Conservation (phyloP, 2,888 invertebrate species). For the Hemistola chrysoprasaria region DNA sequence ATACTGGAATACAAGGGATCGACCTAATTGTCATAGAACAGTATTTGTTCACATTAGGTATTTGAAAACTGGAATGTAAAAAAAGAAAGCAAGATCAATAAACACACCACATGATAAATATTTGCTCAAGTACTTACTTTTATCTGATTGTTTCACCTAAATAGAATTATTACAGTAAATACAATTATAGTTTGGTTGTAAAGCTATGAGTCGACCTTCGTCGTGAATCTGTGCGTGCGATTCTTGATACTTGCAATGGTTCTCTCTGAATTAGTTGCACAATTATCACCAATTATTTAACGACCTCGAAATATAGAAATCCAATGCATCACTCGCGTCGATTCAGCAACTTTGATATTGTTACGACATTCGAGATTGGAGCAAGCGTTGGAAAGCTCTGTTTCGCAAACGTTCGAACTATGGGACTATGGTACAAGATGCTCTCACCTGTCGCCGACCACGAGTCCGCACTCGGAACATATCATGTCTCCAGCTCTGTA, state of each 20-base stretch:
- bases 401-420: constrained; percentile 48
- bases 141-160: not conserved
- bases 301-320: constrained; percentile 51
- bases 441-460: constrained; percentile 97
- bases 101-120: no score
- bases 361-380: constrained; percentile 38
- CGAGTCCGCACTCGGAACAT: constrained; percentile 99
- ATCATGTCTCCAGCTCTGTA: constrained; percentile 99
- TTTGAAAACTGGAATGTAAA: no score
- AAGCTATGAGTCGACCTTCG: constrained; percentile 25
- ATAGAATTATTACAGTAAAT: constrained; percentile 8
- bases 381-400: constrained; percentile 43
- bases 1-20: no score
- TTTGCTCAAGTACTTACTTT: no score
- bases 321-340: constrained; percentile 43
- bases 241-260: constrained; percentile 30
- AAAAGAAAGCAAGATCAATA: no score
- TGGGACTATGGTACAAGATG: constrained; percentile 34
- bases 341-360: constrained; percentile 43
- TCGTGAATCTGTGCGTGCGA: constrained; percentile 12
- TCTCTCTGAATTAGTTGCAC: constrained; percentile 36
- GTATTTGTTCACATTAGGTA: no score
- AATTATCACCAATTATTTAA: constrained; percentile 37
- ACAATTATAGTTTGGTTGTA: constrained; percentile 13
- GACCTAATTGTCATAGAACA: no score